Evolutionary conservation across 2,888 invertebrate genomes (phyloP).

Genomic region (Synanthedon tipuliformis): DNA sequence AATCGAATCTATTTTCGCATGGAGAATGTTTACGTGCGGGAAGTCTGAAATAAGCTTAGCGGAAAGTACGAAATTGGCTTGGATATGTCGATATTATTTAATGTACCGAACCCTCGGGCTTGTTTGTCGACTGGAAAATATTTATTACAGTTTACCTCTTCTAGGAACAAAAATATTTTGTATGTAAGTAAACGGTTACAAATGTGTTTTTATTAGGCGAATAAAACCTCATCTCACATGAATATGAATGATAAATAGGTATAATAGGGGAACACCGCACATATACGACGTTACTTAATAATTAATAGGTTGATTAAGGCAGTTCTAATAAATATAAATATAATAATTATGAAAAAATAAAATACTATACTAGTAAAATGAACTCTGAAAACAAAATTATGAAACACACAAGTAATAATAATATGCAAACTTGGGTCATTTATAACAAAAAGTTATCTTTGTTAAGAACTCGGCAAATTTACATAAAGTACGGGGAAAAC

Average conservation of each 20-base stretch:
- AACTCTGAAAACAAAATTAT: no score
- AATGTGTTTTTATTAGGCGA: not conserved
- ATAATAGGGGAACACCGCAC: no score
- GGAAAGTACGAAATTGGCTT: constrained; percentile 57
- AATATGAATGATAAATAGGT: no score
- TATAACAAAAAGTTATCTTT: constrained; percentile 25
- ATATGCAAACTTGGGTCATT: constrained; percentile 9
- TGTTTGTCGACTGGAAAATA: constrained; percentile 57
- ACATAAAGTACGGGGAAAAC: constrained; percentile 33
- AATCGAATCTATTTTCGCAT: constrained; percentile 52
- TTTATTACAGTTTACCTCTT: constrained; percentile 42
- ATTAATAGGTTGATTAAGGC: no score
- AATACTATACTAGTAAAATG: no score
- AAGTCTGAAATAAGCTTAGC: constrained; percentile 57
- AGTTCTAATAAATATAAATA: no score
- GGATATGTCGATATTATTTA: constrained; percentile 63
- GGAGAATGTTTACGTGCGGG: constrained; percentile 49
- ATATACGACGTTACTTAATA: no score
- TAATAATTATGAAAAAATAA: no score
- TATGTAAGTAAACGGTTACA: not conserved
- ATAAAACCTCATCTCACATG: no score
- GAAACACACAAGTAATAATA: no score
- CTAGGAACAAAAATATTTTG: not conserved
- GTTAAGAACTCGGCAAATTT: constrained; percentile 21
- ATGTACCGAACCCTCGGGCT: constrained; percentile 48